Evolutionary conservation across 2,888 invertebrate genomes (phyloP).

Genomic region (Automeris io): DNA sequence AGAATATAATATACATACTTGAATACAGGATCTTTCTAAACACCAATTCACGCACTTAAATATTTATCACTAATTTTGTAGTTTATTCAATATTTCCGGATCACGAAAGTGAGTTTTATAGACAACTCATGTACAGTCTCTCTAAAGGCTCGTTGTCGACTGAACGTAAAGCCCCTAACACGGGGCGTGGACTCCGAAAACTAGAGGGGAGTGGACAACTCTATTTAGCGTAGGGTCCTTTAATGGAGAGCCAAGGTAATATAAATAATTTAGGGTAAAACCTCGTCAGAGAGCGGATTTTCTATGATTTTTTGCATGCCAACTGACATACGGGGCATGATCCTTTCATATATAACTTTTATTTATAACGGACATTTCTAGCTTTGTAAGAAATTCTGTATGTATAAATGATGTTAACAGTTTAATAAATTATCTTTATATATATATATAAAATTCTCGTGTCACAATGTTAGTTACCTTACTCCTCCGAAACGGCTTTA

Average conservation of each 20-base stretch:
- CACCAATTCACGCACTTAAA: not conserved
- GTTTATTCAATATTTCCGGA: not conserved
- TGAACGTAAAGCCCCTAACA: conserved; percentile 17
- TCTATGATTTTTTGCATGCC: conserved; percentile 22
- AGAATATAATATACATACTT: too few species aligned
- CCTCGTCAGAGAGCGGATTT: conserved; percentile 27
- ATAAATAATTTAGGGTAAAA: conserved; percentile 29
- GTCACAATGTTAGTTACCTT: too few species aligned
- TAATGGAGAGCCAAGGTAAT: conserved; percentile 26
- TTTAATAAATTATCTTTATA: too few species aligned
- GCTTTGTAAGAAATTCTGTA: too few species aligned
- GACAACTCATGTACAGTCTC: not conserved
- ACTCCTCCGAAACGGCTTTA: too few species aligned
- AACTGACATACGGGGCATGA: not conserved
- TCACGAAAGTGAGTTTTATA: not conserved
- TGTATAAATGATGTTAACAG: too few species aligned
- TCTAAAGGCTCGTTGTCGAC: conserved; percentile 22
- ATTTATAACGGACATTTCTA: too few species aligned
- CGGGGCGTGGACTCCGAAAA: conserved; percentile 35
- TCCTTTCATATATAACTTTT: not conserved
- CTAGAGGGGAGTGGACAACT: conserved; percentile 32
- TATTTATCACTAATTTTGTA: conserved; percentile 1
- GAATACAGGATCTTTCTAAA: not conserved
- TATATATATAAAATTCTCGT: too few species aligned
- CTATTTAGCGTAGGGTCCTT: conserved; percentile 10